Evolutionary conservation across 2,888 invertebrate genomes (phyloP).

Genomic region (Luperina testacea): DNA sequence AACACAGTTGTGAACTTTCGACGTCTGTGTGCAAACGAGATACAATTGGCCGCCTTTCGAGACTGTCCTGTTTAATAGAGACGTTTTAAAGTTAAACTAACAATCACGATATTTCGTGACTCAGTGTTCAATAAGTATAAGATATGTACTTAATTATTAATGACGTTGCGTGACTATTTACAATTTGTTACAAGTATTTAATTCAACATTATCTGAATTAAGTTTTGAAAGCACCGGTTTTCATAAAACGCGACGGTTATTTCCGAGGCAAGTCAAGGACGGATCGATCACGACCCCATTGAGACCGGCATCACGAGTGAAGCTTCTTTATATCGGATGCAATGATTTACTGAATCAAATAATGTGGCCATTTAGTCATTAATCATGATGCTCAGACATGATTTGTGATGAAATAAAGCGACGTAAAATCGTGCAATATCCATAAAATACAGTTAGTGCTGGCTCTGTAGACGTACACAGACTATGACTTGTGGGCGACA

Average conservation of each 20-base stretch:
- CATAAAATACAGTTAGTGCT: constrained; percentile 54
- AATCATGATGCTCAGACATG: constrained; percentile 53
- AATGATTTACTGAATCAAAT: constrained; percentile 46
- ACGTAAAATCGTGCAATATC: constrained; percentile 51
- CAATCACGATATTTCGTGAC: constrained; percentile 74
- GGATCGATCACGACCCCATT: constrained; percentile 69
- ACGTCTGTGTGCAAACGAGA: constrained; percentile 80
- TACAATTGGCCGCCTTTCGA: constrained; percentile 80
- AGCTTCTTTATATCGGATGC: constrained; percentile 41
- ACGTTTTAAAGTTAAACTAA: constrained; percentile 75
- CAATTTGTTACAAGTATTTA: constrained; percentile 55
- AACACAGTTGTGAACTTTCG: constrained; percentile 84
- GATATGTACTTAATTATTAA: constrained; percentile 55
- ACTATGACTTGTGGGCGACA: constrained; percentile 40
- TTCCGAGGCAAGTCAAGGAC: constrained; percentile 75
- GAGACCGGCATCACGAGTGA: constrained; percentile 65
- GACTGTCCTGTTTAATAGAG: constrained; percentile 75
- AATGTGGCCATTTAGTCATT: constrained; percentile 64
- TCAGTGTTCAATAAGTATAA: constrained; percentile 61
- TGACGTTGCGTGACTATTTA: constrained; percentile 66
- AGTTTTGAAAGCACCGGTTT: constrained; percentile 59
- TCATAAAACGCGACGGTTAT: constrained; percentile 52
- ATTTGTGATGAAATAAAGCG: constrained; percentile 36
- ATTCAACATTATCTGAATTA: constrained; percentile 56
- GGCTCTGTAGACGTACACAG: constrained; percentile 27